These are phyloP conservation scores for Furnarius figulus DNA, from an alignment of 2,113 vertebrate genomes.

Conservation along the genomic window DNA sequence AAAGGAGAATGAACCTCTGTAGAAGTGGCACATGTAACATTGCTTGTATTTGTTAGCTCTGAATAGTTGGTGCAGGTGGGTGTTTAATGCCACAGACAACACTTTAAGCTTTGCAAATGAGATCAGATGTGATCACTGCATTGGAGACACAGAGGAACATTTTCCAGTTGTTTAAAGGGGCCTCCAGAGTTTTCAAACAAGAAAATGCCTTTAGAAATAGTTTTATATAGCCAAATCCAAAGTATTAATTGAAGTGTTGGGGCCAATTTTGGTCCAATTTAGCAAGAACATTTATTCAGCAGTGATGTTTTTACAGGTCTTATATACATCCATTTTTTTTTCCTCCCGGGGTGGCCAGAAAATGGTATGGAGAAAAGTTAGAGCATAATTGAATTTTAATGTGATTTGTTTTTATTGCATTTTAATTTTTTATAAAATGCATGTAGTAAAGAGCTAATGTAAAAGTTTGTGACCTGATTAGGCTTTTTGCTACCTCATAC, in stretches of 20 bases:
- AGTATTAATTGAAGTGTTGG: constrained; percentile 29
- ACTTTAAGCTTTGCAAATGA: not conserved
- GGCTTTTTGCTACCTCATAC: not conserved
- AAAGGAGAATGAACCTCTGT: not conserved
- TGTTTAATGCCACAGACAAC: not conserved
- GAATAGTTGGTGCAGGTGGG: not conserved
- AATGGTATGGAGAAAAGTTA: constrained; percentile 14
- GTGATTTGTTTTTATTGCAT: not conserved
- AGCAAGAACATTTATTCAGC: constrained; percentile 13
- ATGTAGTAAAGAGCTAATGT: not conserved
- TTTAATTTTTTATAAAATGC: constrained; percentile 57
- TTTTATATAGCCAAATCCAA: constrained; percentile 38
- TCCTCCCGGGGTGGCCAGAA: not conserved
- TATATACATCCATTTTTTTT: not conserved
- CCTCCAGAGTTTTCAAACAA: constrained; percentile 3
- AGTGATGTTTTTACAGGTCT: not conserved
- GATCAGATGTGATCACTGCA: not conserved
- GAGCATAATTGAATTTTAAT: constrained; percentile 45
- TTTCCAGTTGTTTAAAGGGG: not conserved
- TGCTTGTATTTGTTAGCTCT: not conserved
- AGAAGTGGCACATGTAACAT: rapidly evolving
- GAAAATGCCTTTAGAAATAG: constrained; percentile 29
- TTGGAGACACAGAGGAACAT: not conserved
- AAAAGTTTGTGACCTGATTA: constrained; percentile 8
- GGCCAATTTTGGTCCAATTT: constrained; percentile 29